A percentile compares a stretch with the other conserved stretches of the same genome.
These are phyloP conservation scores for Gopherus evgoodei DNA, from an alignment of 2,113 vertebrate species.

Conservation along the genomic window DNA sequence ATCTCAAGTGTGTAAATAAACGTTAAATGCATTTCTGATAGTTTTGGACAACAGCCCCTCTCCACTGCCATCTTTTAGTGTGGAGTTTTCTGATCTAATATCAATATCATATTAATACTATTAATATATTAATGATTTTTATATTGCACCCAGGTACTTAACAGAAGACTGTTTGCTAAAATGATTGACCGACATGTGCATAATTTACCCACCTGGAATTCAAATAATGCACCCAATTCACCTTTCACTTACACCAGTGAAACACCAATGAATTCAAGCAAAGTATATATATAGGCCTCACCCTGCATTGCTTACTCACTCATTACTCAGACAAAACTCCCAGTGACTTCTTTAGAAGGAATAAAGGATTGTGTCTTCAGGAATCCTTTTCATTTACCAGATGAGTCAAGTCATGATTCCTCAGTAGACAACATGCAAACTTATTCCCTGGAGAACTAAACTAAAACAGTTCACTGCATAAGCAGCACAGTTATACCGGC, in stretches of 20 bases:
- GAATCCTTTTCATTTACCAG: not conserved
- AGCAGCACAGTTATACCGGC: not conserved
- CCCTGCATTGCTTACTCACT: not conserved
- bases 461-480: not conserved
- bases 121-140: conserved; percentile 6
- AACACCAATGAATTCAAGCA: not conserved
- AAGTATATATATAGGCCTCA: not conserved
- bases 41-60: not conserved
- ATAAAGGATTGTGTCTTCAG: not conserved
- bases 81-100: not conserved
- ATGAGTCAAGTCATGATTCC: not conserved
- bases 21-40: not conserved
- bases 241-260: not conserved
- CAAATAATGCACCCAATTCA: accelerated
- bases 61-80: not conserved
- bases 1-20: not conserved
- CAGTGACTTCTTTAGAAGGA: not conserved
- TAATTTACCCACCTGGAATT: not conserved
- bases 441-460: not conserved
- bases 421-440: not conserved
- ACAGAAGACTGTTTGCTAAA: conserved; percentile 19
- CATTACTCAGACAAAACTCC: not conserved
- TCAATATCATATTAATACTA: too few relatives aligned
- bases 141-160: not conserved
- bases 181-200: not conserved